Evolutionary conservation across 2,113 vertebrate species (phyloP).

Genomic region (Hippocampus barbouri): DNA sequence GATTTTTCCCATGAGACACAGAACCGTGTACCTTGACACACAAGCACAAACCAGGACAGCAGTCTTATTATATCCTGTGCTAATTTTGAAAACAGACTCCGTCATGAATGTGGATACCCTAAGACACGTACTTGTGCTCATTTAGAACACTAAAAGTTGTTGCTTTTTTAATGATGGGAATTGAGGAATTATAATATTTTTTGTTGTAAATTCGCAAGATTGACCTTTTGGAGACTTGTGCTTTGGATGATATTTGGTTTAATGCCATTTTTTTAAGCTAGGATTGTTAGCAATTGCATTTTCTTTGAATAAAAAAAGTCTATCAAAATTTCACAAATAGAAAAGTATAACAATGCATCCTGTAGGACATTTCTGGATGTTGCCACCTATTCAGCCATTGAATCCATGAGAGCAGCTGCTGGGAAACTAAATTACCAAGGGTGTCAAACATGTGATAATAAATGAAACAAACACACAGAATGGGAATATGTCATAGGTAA

Average conservation of each 20-base stretch:
- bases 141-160: background rate
- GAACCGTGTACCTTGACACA: conserved; percentile 79
- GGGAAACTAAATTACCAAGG: no score
- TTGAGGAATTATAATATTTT: no score
- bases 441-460: no score
- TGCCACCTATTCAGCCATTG: no score
- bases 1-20: conserved; percentile 74
- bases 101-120: background rate
- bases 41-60: conserved; percentile 7
- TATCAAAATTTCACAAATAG: background rate
- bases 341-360: background rate
- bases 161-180: background rate
- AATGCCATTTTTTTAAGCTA: no score
- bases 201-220: no score
- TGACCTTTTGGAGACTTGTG: no score
- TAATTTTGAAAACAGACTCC: background rate
- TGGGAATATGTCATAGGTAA: background rate
- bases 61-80: background rate
- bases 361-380: no score
- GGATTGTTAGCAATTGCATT: no score
- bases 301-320: background rate
- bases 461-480: no score
- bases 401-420: no score
- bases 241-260: no score
- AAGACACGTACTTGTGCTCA: background rate